Evolutionary conservation across 2,797 vertebrate genomes (phyloP).

Genomic region (Acanthurus leucopareius): DNA sequence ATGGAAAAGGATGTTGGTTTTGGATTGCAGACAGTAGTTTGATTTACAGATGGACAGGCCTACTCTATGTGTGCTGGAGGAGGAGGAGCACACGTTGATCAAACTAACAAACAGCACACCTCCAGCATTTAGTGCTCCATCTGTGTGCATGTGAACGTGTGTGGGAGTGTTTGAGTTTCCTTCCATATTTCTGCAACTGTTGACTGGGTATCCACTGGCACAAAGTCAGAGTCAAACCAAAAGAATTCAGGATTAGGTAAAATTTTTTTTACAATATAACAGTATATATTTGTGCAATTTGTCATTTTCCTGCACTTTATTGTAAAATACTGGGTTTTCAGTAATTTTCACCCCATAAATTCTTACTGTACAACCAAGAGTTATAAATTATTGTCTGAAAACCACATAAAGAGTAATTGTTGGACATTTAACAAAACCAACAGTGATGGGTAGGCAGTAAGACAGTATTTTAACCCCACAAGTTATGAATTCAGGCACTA

Average conservation of each 20-base stretch:
- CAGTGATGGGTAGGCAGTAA: background rate
- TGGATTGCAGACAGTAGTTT: conserved; percentile 57
- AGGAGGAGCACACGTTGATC: conserved; percentile 51
- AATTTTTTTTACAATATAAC: background rate
- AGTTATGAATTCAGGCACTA: background rate
- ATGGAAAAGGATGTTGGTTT: conserved; percentile 66
- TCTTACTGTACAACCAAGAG: background rate
- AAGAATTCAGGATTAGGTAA: background rate
- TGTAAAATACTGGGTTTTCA: background rate
- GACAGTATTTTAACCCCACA: background rate
- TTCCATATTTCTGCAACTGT: conserved; percentile 17
- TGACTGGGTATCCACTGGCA: background rate
- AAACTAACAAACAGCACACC: conserved; percentile 40
- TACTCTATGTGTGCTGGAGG: conserved; percentile 46
- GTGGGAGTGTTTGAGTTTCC: conserved; percentile 39
- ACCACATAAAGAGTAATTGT: background rate
- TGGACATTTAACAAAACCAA: background rate
- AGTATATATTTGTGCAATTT: background rate
- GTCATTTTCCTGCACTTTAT: background rate
- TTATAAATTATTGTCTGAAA: background rate
- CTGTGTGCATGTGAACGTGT: background rate
- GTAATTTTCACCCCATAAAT: background rate
- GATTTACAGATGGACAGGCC: conserved; percentile 49
- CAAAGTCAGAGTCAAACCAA: background rate
- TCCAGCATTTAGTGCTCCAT: conserved; percentile 22